Conservation (phyloP, 1,140 invertebrate species). For the Brachionus plicatilis region DNA sequence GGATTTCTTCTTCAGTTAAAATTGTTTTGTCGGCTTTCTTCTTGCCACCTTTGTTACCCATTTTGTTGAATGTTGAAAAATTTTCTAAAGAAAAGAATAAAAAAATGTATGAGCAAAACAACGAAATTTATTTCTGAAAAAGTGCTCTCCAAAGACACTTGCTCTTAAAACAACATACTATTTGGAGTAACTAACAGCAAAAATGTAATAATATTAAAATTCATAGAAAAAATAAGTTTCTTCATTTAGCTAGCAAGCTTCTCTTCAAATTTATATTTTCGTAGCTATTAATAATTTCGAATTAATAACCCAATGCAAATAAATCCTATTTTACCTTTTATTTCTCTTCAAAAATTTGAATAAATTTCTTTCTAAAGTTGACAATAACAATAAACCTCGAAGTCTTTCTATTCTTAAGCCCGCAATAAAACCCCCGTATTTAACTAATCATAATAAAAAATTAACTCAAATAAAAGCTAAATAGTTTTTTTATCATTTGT, state of each 20-base stretch:
- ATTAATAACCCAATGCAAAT: slow-evolving; percentile 37
- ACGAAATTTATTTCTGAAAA: slow-evolving; percentile 10
- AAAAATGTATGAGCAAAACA: neutral
- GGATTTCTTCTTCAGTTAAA: slow-evolving; percentile 49
- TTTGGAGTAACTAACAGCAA: neutral
- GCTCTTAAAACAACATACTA: neutral
- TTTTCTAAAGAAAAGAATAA: neutral
- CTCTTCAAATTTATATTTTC: neutral
- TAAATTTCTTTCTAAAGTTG: slow-evolving; percentile 27
- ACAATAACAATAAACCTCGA: slow-evolving; percentile 25
- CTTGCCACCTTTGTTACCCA: slow-evolving; percentile 38
- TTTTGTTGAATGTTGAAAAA: slow-evolving; percentile 14
- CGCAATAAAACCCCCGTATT: slow-evolving; percentile 8
- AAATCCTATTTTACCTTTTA: slow-evolving; percentile 38
- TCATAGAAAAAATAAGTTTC: neutral
- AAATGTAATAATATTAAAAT: neutral
- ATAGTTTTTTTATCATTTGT: slow-evolving; percentile 5
- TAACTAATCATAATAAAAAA: slow-evolving; percentile 22
- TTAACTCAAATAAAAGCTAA: slow-evolving; percentile 34
- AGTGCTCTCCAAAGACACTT: neutral
- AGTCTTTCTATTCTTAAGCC: slow-evolving; percentile 15
- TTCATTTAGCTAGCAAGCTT: neutral
- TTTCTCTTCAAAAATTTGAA: slow-evolving; percentile 21
- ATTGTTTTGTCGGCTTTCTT: slow-evolving; percentile 29
- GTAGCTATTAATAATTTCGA: slow-evolving; percentile 33